Evolutionary conservation across 2,888 invertebrate genomes (phyloP), one percentile per base, ranked within the genome.

Genomic region (Gandaritis pyraliata): DNA sequence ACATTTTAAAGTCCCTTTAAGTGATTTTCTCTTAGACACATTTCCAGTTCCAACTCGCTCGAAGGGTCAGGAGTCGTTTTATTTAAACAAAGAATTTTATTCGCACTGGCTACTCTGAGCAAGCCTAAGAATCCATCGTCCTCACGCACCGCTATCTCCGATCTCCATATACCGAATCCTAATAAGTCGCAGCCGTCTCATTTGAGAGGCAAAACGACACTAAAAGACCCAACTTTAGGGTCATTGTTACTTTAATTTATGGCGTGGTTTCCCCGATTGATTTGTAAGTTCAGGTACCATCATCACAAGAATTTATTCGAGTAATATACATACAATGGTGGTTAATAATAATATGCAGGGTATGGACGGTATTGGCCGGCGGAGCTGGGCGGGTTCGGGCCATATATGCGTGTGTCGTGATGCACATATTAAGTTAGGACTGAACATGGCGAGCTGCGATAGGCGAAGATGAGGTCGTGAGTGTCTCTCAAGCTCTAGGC

Each of bases 221-320:
- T 88, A 89, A 88, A 88, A 77, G 80, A 86, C 78, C 85, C 87
- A 86, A 91, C 88, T 90, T 90, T 90, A 90, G 88, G 89, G 90
- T 90, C 91, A 90, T 90, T 90, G 90, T 90, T 90, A 86, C 87
- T 80, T 87, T 90, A 91, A 92, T 92, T 91, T 91, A 91, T 90
- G 88, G 90, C 88, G 90, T 90, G 90, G 88, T 85, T 82, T 73
- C 82, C 75, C 76, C 87, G 90, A 90, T 90, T 91, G 91, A 91
- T 90, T 90, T 89, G 90, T 90, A 87, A 89, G 87, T 84, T 86
- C 80, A 52, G 43, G 51, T 13, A 47, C 23, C 18, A 52, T 47
- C 83, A 83, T 86, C 89, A 83, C 83, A 83, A 80, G 85, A 90
- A 88, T 90, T 88, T 91, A 90, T 90, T 87, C 87, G 77, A 80